Evolutionary conservation across 2,888 invertebrate species (phyloP), one percentile per base, ranked within the genome.

Genomic region (Scaeva pyrastri): DNA sequence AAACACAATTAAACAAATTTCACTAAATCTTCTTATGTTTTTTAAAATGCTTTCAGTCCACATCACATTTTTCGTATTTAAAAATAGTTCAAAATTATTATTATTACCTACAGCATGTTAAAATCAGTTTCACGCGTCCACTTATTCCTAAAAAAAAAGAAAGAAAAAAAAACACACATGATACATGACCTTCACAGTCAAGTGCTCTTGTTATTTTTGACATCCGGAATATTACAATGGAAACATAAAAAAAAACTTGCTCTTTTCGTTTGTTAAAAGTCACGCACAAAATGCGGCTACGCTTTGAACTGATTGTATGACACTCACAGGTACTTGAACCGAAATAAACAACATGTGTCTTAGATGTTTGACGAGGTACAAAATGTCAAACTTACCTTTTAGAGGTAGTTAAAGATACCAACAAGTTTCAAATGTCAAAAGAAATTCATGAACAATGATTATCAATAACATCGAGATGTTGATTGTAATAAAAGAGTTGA

Each of bases 271-370:
- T 36, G 52, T 74, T 70, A 19, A 80, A 55, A 62, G 75, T 70
- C 80, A 80, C 80, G 75, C 68, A 80, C 75, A 26, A 26, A 62
- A 16, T 66, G 56, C 64, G 72, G 62, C 26, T 55, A 78, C 58
- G 12, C 41, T 41, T 66, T 43, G 52, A 50, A 16, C 39, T 21
- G 16, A 60, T 43, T 39, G 39, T 19, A 36, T 77, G 41, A 12
- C 60, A 55, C 7, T 36, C 43, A 41, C 43, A 75, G 75, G 70
- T 70, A 70, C 62, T 55, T 41, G 45, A 81, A 55, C 39, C 31
- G n/a, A 41, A 21, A 66, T 26, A 26, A 4, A 45, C 58, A 71
- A 71, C 80, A 75, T 41, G 41, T 74, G 26, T 50, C 50, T 23
- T 55, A 56, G 16, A 36, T 16, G 6, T 31, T 56, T 16, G 6